A percentile compares a stretch with the other conserved stretches of the same genome.
phyloP scores from a whole-genome alignment of 2,797 vertebrate genomes.

The Alcedo atthis region DNA sequence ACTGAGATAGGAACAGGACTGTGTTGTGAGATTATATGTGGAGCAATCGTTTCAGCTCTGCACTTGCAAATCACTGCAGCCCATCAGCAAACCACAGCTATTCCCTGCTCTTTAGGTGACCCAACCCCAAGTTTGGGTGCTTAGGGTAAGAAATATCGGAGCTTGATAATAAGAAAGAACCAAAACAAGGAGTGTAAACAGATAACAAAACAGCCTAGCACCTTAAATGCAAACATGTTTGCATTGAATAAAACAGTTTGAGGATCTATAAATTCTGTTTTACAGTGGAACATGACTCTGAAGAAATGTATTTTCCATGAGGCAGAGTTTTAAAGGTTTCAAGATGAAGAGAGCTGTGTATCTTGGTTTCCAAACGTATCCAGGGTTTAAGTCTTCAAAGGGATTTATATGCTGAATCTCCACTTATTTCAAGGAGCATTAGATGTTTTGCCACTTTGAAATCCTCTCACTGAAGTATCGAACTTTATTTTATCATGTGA shows the following conservation, averaged over 20 bases:
- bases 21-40: not conserved
- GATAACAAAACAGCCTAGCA: not conserved
- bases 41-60: not conserved
- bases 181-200: not conserved
- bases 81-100: not conserved
- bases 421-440: not conserved
- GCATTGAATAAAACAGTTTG: not conserved
- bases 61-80: not conserved
- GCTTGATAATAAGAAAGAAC: not conserved
- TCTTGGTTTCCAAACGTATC: not conserved
- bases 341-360: not conserved
- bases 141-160: not conserved
- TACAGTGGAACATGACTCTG: not conserved
- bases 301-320: not conserved
- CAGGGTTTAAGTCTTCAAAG: not conserved
- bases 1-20: not conserved
- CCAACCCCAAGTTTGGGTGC: not conserved
- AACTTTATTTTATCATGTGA: fast-evolving
- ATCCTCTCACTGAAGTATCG: not conserved
- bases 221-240: not conserved
- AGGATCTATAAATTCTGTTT: not conserved
- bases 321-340: not conserved
- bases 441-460: not conserved
- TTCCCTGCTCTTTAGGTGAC: not conserved
- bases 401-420: not conserved